Evolutionary conservation across 2,888 invertebrate genomes (phyloP), one percentile per base, ranked within the genome.

Genomic region (Tethea ocularis): DNA sequence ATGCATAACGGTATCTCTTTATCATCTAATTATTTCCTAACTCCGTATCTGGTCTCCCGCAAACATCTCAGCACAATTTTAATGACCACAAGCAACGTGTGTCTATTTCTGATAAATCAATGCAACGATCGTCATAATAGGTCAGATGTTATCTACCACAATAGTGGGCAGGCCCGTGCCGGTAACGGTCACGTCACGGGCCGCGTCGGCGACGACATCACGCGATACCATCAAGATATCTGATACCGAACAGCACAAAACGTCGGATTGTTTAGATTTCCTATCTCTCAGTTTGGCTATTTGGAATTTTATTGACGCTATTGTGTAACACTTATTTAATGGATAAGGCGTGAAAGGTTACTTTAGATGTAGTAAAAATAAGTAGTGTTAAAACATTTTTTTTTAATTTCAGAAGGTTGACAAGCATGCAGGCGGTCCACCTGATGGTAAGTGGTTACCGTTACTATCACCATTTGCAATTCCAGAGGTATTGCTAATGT

Each of bases 71-170:
- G 46, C 46, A 20, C 46, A 46, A 10, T 46, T 46, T 46, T 20
- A 46, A 46, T 46, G 8, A 20, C 46, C 46, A 20, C 20, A 46
- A n/a, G 46, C 46, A 20, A 20, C 46, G 46, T 17, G 20, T 3
- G 46, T 20, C 8, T 20, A 46, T 13, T 33, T 33, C 46, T 46
- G 15, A 46, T 46, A 46, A 46, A 46, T 46, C 46, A 46, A 46
- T 26, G 15, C 8, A 17, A 33, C 33, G 54, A 33, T 54, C 54
- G 33, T n/a, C 54, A 33, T 54, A 58, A 58, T 63, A 67, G 66
- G 33, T 68, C 68, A 63, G 68, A 68, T 69, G 63, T 67, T 36
- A 69, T 60, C 56, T 61, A 23, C 61, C 58, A 63, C 65, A 46
- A 46, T 41, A 61, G 63, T 59, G 70, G 61, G 57, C 29, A 59